Base-by-base conservation (phyloP, 2,113 vertebrate genomes). In the Alosa alosa region DNA sequence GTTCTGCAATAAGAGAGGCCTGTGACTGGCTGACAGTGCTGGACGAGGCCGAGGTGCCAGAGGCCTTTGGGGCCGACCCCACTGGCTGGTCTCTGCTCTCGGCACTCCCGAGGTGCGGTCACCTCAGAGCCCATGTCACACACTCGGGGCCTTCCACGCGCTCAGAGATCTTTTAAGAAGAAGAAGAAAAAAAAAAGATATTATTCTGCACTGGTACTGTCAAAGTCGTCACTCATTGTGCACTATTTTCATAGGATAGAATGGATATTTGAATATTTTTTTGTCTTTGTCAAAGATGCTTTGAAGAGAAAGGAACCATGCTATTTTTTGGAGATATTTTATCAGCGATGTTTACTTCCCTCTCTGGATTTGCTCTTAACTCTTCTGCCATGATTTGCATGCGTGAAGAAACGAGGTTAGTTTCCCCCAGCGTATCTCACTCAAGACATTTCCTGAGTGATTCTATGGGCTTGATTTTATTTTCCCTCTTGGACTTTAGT, bases 201-300 rank as follows among this genome's bases (percentile, higher is more conserved):
- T 87, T 88, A 68, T 88, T 87, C 86, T 91, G 88, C 87, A 87
- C 52, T 87, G 86, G 81, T 75, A 60, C 72, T 78, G 72, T 13
- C 90, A 78, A 90, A 50, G 89, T 89, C 86, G 89, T 89, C 86
- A 60, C 85, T 92, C 88, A 91, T 90, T 88, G 92, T 94, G 92
- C 93, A 93, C 92, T 93, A 92, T 93, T 92, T 94, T 93, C 89
- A 11, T 95, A 92, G 91, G 92, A 84, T 94, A 91, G 91, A 92
- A 83, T 88, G 88, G 85, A 92, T 87, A 87, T 91, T 85, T 81
- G 57, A 88, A 84, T 90, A 92, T 94, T 93, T 94, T 94, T 94
- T 94, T 93, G 91, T 93, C 89, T 81, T 84, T 31, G 49, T 44
- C 36, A 44, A 45, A 31, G 52, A 81, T 45, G 81, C 31, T 87